Base-by-base conservation (phyloP, 2,888 invertebrate species). In the Brassicogethes aeneus region DNA sequence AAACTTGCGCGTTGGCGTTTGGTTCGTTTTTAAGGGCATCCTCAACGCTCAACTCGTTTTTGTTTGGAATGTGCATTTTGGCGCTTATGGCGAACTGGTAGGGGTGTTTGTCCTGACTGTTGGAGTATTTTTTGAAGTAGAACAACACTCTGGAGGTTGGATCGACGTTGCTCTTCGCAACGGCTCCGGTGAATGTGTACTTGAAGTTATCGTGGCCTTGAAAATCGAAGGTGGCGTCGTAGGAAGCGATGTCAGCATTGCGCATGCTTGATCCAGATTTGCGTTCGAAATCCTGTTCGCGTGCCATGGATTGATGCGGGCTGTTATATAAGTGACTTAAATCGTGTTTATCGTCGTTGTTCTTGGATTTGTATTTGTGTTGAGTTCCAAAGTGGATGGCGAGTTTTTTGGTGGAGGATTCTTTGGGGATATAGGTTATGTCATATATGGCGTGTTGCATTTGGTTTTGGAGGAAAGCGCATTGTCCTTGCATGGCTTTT, bases 261-360 rank as follows among this genome's bases (percentile, higher is more conserved):
- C 70, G 68, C 42, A 82, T 76, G 35, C 77, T 78, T 23, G 71
- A 60, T 10, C 71, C 68, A 5, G 71, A 77, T 44, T 73, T 74
- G 39, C 73, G 66, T 15, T 74, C 57, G 52, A 79, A 65, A 48
- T 77, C 68, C 41, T 74, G 55, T 35, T 72, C 73, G 34, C 80
- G 75, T 15, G 56, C 54, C 31, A 66, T 56, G 42, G 73, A 74
- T 53, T 75, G 70, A 1, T 39, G 43, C 29, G 55, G 47, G 17
- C 54, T 42, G 31, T 72, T 65, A 2, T 44, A 39, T 36, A 60
- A 48, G 43, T 60, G 44, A 8, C 45, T 48, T 39, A 53, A 50
- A 13, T 42, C 37, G 43, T 46, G 17, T 52, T 40, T 40, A 23
- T 42, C 36, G 44, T 46, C 35, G 34, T 49, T 35, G 43, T 45